Conservation (phyloP, 2,888 invertebrate genomes). For the Pharmacophagus antenor region DNA sequence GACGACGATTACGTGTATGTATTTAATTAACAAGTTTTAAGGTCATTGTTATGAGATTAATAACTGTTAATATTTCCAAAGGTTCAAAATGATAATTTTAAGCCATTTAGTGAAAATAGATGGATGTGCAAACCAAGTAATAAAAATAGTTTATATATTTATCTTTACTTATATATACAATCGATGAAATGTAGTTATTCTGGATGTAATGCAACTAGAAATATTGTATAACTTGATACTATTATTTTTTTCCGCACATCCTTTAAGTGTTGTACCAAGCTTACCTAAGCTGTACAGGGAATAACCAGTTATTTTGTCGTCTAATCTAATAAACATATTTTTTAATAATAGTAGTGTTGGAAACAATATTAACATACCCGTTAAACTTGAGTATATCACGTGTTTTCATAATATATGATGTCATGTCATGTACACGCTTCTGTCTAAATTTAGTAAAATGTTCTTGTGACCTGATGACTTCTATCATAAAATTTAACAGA, state of each 20-base stretch:
- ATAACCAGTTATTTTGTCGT: not conserved
- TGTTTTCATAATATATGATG: not conserved
- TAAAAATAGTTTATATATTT: too few species aligned
- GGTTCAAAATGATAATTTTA: too few species aligned
- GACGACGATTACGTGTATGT: not conserved
- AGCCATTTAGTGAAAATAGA: too few species aligned
- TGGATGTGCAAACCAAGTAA: too few species aligned
- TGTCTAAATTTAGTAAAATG: not conserved
- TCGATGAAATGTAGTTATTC: too few species aligned
- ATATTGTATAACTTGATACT: too few species aligned
- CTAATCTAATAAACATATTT: not conserved
- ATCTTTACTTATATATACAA: too few species aligned
- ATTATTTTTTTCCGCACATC: not conserved
- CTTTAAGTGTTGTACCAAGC: not conserved
- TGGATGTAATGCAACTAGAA: too few species aligned
- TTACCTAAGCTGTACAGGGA: not conserved
- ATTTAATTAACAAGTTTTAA: not conserved
- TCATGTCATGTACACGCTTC: not conserved
- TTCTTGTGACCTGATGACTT: not conserved
- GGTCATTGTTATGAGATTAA: not conserved
- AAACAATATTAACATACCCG: not conserved
- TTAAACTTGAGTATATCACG: not conserved
- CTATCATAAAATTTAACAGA: not conserved
- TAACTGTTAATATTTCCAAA: too few species aligned
- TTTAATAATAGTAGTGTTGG: not conserved